Conservation (phyloP, 2,797 vertebrate species). For the Tachyglossus aculeatus region DNA sequence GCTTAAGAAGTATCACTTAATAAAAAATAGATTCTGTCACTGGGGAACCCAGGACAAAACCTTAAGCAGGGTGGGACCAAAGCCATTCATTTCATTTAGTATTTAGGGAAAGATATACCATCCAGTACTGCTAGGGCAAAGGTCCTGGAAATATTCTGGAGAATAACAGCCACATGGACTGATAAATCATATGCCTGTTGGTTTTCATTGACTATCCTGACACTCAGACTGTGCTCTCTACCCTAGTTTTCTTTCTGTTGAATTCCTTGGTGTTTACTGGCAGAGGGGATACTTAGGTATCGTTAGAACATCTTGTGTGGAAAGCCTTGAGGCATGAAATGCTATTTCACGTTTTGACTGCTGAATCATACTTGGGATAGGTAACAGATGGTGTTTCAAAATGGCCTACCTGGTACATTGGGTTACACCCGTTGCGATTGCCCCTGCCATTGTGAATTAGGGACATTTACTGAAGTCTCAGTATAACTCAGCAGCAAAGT, state of each 20-base stretch:
- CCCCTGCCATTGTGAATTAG: neutral
- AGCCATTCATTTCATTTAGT: slow-evolving; percentile 1
- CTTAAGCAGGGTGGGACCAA: slow-evolving; percentile 2
- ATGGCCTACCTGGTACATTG: neutral
- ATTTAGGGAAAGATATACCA: slow-evolving; percentile 21
- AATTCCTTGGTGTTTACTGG: neutral
- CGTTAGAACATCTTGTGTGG: neutral
- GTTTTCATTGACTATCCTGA: slow-evolving; percentile 5
- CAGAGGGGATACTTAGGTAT: neutral
- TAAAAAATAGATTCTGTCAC: neutral
- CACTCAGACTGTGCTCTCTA: neutral
- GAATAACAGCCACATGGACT: slow-evolving; percentile 8
- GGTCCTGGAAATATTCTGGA: neutral
- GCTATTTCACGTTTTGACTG: neutral
- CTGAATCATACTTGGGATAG: neutral
- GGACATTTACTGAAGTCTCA: neutral
- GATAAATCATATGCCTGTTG: neutral
- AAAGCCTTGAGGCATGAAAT: neutral
- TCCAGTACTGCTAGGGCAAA: slow-evolving; percentile 7
- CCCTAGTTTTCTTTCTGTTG: slow-evolving; percentile 3
- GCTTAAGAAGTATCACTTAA: no score
- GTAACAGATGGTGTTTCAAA: neutral
- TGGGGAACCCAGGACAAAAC: neutral
- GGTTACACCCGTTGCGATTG: neutral
- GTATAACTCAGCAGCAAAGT: no score